These are phyloP conservation scores for Oophaga pumilio DNA, from an alignment of 2,113 vertebrate genomes.

Conservation along the genomic window DNA sequence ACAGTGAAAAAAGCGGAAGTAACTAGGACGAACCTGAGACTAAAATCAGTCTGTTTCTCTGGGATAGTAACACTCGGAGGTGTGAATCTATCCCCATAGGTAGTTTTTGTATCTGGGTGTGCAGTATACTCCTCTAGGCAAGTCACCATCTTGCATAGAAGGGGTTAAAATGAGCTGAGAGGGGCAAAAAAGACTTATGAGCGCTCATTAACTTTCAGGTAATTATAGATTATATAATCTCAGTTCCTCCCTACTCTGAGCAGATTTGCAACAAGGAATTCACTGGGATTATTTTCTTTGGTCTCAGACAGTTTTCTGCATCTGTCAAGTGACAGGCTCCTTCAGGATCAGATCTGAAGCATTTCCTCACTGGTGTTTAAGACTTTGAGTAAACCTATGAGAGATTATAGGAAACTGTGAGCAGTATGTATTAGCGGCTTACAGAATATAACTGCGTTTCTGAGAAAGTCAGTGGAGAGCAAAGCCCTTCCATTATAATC, in stretches of 20 bases:
- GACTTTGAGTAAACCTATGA: background rate
- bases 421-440: background rate
- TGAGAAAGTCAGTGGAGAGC: background rate
- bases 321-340: slow-evolving; percentile 1
- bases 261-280: slow-evolving; percentile 29
- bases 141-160: background rate
- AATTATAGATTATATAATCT: slow-evolving; percentile 38
- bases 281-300: slow-evolving; percentile 24
- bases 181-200: background rate
- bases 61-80: no score
- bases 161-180: background rate
- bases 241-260: background rate
- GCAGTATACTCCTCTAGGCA: background rate
- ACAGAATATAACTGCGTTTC: background rate
- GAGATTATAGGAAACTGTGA: background rate
- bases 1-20: no score
- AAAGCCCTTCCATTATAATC: background rate
- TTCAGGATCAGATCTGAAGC: slow-evolving; percentile 1
- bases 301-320: background rate
- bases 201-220: slow-evolving; percentile 1
- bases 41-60: no score
- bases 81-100: no score
- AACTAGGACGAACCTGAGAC: no score
- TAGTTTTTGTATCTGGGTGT: background rate
- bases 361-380: background rate